Evolutionary conservation across 2,113 vertebrate species (phyloP).

Genomic region (Neogale vison): DNA sequence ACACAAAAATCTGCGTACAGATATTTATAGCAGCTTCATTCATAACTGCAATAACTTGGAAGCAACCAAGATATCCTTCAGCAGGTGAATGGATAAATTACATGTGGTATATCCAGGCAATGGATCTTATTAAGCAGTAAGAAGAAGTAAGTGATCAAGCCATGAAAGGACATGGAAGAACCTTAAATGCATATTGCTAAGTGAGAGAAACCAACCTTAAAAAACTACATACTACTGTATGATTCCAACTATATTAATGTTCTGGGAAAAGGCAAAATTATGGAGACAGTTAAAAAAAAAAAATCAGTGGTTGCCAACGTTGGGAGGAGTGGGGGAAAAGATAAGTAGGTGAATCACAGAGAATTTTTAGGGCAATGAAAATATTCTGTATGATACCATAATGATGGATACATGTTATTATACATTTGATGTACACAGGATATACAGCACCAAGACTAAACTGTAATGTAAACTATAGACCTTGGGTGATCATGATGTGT

Average conservation of each 20-base stretch:
- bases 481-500: background rate
- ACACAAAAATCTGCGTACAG: background rate
- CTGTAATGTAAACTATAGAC: background rate
- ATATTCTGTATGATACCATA: background rate
- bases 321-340: no score
- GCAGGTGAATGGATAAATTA: background rate
- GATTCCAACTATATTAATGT: background rate
- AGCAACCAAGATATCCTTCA: background rate
- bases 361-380: background rate
- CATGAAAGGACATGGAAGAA: background rate
- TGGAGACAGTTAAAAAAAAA: background rate
- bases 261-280: background rate
- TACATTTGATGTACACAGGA: background rate
- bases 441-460: background rate
- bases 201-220: background rate
- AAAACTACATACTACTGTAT: background rate
- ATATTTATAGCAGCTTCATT: background rate
- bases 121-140: background rate
- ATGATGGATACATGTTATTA: background rate
- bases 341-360: background rate
- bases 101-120: background rate
- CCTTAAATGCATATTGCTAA: background rate
- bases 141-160: background rate
- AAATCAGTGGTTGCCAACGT: background rate
- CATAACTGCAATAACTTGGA: background rate